Percentiles rank a stretch among this genome's conserved stretches.
phyloP scores from a whole-genome alignment of 2,888 invertebrate species.

The Holacanthella duospinosa region DNA sequence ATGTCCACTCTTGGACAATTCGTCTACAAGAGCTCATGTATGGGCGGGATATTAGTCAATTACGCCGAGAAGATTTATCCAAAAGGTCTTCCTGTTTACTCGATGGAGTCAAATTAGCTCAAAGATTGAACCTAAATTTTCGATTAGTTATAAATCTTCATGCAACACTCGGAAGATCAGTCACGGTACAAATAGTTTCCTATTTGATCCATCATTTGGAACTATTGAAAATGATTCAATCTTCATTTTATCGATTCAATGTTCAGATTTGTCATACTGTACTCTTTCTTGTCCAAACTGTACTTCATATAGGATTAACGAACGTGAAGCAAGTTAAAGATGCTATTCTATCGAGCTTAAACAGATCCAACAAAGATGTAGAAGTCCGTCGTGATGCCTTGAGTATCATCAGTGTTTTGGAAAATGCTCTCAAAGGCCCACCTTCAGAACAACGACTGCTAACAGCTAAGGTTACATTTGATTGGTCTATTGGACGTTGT shows the following conservation, averaged over 20 bases:
- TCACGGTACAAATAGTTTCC: conserved; percentile 63
- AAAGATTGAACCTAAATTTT: conserved; percentile 52
- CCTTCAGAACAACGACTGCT: conserved; percentile 55
- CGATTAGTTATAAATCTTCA: conserved; percentile 57
- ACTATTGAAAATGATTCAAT: conserved; percentile 64
- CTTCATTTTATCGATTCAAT: conserved; percentile 57
- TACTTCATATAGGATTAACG: conserved; percentile 61
- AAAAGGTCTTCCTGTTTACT: conserved; percentile 48
- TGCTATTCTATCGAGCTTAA: neutral
- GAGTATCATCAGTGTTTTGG: conserved; percentile 24
- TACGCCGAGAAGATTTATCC: conserved; percentile 49
- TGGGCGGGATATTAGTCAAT: conserved; percentile 43
- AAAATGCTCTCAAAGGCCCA: conserved; percentile 55
- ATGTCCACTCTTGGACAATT: conserved; percentile 54
- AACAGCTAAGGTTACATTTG: conserved; percentile 56
- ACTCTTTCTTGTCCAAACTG: conserved; percentile 66
- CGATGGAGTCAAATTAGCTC: conserved; percentile 59
- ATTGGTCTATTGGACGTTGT: conserved; percentile 45
- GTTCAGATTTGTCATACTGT: conserved; percentile 60
- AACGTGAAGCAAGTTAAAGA: conserved; percentile 14
- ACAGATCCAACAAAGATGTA: conserved; percentile 4
- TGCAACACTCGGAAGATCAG: conserved; percentile 58
- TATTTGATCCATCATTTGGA: conserved; percentile 70
- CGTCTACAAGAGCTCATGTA: conserved; percentile 48
- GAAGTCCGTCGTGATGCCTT: conserved; percentile 24